Conservation (phyloP, 1,140 invertebrate genomes). For the Drosophila neocordata region DNA sequence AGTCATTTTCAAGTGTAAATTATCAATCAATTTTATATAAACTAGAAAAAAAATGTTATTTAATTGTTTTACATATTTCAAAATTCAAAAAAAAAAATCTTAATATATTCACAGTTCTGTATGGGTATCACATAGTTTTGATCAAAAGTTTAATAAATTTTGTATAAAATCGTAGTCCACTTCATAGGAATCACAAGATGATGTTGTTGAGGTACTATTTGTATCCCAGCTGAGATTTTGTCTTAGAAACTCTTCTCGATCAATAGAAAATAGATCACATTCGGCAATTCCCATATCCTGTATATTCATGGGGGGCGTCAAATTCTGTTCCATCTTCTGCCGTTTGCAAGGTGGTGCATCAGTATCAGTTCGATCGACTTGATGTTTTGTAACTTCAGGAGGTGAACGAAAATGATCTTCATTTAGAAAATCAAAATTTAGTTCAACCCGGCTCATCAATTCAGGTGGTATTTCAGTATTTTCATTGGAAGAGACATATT, state of each 20-base stretch:
- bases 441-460: neutral
- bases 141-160: constrained; percentile 47
- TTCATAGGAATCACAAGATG: constrained; percentile 35
- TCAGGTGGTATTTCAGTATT: neutral
- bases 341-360: constrained; percentile 8
- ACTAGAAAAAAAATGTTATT: neutral
- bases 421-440: neutral
- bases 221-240: constrained; percentile 44
- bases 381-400: neutral
- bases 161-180: constrained; percentile 62
- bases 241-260: neutral
- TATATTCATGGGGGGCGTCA: neutral
- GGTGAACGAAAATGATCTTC: neutral
- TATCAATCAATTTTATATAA: no score
- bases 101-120: neutral
- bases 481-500: constrained; percentile 35
- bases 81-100: neutral
- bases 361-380: neutral
- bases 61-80: neutral
- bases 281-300: neutral
- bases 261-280: neutral
- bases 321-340: constrained; percentile 5
- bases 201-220: constrained; percentile 24
- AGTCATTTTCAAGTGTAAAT: no score
- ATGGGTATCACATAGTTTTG: neutral